Evolutionary conservation across 2,888 invertebrate genomes (phyloP).

Genomic region (Physocephala rufipes): DNA sequence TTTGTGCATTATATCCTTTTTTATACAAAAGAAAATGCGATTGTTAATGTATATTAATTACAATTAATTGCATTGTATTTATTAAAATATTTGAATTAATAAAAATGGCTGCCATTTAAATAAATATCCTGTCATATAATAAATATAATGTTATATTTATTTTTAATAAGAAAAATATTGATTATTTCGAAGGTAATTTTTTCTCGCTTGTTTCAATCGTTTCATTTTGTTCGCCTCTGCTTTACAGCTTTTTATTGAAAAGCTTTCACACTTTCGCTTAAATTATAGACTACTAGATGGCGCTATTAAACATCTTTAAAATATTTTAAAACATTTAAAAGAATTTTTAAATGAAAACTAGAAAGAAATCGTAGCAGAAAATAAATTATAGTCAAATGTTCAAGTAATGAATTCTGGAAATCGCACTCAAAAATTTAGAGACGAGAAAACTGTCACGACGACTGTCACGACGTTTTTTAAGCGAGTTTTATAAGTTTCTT

Average conservation of each 20-base stretch:
- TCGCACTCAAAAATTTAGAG: no score
- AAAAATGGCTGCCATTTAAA: no score
- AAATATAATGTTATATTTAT: background rate
- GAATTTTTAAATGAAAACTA: background rate
- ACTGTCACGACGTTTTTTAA: no score
- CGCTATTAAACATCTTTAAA: background rate
- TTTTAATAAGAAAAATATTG: background rate
- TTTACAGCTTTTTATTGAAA: slow-evolving; percentile 48
- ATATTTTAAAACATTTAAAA: background rate
- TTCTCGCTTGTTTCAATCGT: background rate
- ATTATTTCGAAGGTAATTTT: background rate
- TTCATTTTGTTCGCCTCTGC: slow-evolving; percentile 24
- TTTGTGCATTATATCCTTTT: no score
- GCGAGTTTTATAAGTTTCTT: no score
- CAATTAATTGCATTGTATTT: no score
- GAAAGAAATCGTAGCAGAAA: slow-evolving; percentile 2
- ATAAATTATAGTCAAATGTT: background rate
- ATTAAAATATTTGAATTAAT: no score
- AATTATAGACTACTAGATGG: slow-evolving; percentile 9
- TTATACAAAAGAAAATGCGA: no score
- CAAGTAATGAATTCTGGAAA: no score
- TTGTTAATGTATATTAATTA: no score
- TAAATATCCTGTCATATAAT: no score
- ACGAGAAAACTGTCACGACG: no score
- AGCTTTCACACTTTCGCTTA: slow-evolving; percentile 40